These are phyloP conservation scores for Menidia beryllina DNA, from an alignment of 2,113 vertebrate genomes.

Conservation along the genomic window DNA sequence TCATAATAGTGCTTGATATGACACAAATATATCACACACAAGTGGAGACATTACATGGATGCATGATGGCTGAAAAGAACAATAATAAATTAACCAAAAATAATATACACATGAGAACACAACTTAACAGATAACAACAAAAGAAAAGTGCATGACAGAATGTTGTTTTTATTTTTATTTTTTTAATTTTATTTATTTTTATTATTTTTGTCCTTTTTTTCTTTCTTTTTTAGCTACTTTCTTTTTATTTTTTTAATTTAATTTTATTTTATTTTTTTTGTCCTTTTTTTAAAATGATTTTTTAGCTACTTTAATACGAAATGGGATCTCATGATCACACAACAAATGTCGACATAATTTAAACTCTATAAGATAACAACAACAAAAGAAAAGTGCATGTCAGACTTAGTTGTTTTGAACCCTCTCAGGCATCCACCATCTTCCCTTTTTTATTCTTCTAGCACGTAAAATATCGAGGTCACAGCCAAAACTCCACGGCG, in stretches of 20 bases:
- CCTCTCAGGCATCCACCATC: background rate
- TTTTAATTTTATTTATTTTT: no score
- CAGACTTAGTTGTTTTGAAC: background rate
- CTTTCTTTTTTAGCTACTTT: no score
- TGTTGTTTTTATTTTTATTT: background rate
- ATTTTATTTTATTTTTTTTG: no score
- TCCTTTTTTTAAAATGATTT: no score
- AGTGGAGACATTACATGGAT: no score
- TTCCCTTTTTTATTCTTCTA: background rate
- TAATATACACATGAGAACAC: no score
- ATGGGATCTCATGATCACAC: background rate
- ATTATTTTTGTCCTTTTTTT: background rate
- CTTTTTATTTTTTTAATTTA: no score
- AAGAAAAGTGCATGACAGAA: background rate
- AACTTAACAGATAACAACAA: no score
- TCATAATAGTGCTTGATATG: no score
- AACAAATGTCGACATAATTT: background rate
- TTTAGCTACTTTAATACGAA: background rate
- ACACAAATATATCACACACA: no score
- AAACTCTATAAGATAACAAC: background rate
- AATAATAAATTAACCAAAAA: no score
- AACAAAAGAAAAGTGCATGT: background rate
- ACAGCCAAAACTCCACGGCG: slow-evolving; percentile 18
- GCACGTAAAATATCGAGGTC: slow-evolving; percentile 2
- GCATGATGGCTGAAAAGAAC: no score